Evolutionary conservation across 2,888 invertebrate genomes (phyloP), one percentile per base, ranked within the genome.

Genomic region (Folsomia candida): DNA sequence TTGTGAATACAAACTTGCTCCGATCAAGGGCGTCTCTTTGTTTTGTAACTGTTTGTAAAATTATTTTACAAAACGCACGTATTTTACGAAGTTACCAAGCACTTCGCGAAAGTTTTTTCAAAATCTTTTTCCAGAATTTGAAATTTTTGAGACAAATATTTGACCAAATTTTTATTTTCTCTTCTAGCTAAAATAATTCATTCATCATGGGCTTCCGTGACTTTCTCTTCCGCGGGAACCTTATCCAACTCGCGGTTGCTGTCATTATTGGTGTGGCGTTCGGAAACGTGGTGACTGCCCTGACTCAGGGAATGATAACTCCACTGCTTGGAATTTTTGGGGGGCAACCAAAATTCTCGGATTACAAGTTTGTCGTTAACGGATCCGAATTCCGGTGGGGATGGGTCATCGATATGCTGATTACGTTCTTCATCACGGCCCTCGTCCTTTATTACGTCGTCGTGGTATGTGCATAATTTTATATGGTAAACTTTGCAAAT

Each of bases 371-470:
- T 27, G 64, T 58, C 2, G 28, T 69, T 24, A 69, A 69, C 37
- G 27, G 29, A 18, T 61, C 61, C 58, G 18, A 28, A 63, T 69
- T 69, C 26, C 18, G 6, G 6, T 69, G 61, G 25, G 69, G 69
- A 20, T 11, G 2, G 20, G 29, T 69, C 4, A 29, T 69, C n/a
- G 64, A 69, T 58, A 28, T 58, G 51, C 58, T 64, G 9, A 20
- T 69, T 3, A 24, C 63, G 2, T 69, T 69, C 58, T 22, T 69
- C 51, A 63, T 69, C 37, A 69, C 69, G 1, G 69, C 69, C 18
- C 57, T 69, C n/a, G 63, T 69, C 4, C 57, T 69, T n/a, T 69
- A 69, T 58, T 69, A 69, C 69, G 24, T 64, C 25, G 69, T 69
- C 20, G 64, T 69, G 14, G 63, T 69, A 9, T n/a, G n/a, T n/a